These are phyloP conservation scores for Stegophylla sp. DNA, from an alignment of 2,888 invertebrate species.

Conservation along the genomic window DNA sequence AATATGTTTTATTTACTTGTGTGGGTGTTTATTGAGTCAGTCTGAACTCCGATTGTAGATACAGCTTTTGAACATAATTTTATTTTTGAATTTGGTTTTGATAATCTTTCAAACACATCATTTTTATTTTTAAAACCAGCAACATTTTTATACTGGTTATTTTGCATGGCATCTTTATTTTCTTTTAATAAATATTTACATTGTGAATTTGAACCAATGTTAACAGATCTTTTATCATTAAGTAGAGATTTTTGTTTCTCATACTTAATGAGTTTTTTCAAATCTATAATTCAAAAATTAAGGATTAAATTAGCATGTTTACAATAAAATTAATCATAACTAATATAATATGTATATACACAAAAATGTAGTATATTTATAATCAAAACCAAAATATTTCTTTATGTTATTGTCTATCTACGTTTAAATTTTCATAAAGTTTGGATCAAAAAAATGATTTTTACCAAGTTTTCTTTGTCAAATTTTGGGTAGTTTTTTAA, in stretches of 20 bases:
- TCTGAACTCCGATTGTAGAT: slow-evolving; percentile 38
- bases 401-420: no score
- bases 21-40: slow-evolving; percentile 1
- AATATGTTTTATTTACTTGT: slow-evolving; percentile 29
- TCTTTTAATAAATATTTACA: not conserved
- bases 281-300: slow-evolving; percentile 36
- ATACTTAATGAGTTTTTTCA: slow-evolving; percentile 53
- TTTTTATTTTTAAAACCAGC: slow-evolving; percentile 2
- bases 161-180: not conserved
- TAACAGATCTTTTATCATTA: not conserved
- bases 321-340: not conserved
- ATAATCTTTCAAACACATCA: slow-evolving; percentile 45
- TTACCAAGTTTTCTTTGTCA: no score
- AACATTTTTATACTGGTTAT: slow-evolving; percentile 10
- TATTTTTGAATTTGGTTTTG: slow-evolving; percentile 20
- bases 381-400: not conserved
- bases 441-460: no score
- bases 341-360: not conserved
- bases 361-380: not conserved
- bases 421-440: no score
- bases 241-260: slow-evolving; percentile 17
- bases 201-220: not conserved
- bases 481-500: no score
- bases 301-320: no score
- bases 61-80: slow-evolving; percentile 47